Conservation (phyloP, 2,888 invertebrate genomes). For the Synanthedon myopaeformis region DNA sequence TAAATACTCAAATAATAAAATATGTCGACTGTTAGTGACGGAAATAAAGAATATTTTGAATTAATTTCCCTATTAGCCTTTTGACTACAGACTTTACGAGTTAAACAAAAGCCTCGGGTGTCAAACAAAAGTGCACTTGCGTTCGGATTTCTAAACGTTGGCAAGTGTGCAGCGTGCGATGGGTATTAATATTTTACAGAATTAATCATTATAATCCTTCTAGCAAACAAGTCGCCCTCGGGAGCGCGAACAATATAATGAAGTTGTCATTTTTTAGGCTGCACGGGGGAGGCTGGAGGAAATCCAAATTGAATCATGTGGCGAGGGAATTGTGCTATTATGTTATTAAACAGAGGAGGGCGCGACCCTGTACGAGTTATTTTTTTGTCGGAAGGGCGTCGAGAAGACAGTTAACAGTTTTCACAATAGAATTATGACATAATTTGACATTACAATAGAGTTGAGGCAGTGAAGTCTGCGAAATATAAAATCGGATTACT, state of each 20-base stretch:
- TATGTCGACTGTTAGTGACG: too few species aligned
- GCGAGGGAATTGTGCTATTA: conserved; percentile 77
- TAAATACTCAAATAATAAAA: too few species aligned
- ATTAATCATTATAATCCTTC: conserved; percentile 71
- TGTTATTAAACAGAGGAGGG: conserved; percentile 74
- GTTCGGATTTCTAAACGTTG: conserved; percentile 43
- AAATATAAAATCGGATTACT: conserved; percentile 14
- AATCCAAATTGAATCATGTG: conserved; percentile 78
- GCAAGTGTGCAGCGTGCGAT: conserved; percentile 61
- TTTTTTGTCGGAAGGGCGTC: conserved; percentile 59
- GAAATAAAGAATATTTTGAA: too few species aligned
- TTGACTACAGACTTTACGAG: conserved; percentile 16
- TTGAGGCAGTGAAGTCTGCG: conserved; percentile 20
- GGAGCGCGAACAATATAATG: conserved; percentile 67
- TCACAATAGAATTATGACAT: conserved; percentile 70
- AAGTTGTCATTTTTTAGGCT: conserved; percentile 71
- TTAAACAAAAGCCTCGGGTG: too few species aligned
- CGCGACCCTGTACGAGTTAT: conserved; percentile 64
- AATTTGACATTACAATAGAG: conserved; percentile 61
- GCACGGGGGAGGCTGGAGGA: conserved; percentile 63
- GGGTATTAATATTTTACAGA: conserved; percentile 68
- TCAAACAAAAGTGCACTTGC: conserved; percentile 49
- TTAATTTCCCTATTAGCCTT: conserved; percentile 14
- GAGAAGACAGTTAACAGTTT: conserved; percentile 68
- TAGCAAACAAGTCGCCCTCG: conserved; percentile 66